These are phyloP conservation scores for Pentalonia nigronervosa DNA, from an alignment of 1,140 invertebrate genomes.

Conservation along the genomic window DNA sequence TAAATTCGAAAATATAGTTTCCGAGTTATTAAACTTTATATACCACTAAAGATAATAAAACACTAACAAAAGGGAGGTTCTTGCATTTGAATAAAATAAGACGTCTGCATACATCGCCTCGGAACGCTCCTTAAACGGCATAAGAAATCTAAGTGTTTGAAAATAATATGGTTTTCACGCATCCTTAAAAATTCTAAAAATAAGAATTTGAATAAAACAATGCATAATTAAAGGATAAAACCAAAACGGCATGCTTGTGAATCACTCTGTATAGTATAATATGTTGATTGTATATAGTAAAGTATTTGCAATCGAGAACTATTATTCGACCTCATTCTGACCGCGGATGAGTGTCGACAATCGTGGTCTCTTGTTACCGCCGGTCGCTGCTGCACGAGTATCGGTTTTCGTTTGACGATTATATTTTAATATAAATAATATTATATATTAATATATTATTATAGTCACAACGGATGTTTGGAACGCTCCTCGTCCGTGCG, in stretches of 20 bases:
- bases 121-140: not conserved
- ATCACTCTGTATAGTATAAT: not conserved
- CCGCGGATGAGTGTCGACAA: not conserved
- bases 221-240: not conserved
- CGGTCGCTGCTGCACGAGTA: too few relatives aligned
- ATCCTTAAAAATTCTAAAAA: not conserved
- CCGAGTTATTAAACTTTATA: too few relatives aligned
- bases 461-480: not conserved
- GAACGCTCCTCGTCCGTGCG: not conserved
- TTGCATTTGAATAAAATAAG: not conserved
- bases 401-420: not conserved
- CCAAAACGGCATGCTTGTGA: not conserved
- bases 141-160: not conserved
- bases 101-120: not conserved
- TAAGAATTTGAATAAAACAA: not conserved
- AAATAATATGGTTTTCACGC: not conserved
- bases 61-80: not conserved
- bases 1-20: too few relatives aligned
- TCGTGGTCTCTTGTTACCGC: not conserved
- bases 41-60: too few relatives aligned
- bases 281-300: not conserved
- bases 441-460: not conserved
- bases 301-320: not conserved
- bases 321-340: not conserved
- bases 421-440: not conserved